Conservation (phyloP, 2,113 vertebrate genomes). For the Microcebus murinus region DNA sequence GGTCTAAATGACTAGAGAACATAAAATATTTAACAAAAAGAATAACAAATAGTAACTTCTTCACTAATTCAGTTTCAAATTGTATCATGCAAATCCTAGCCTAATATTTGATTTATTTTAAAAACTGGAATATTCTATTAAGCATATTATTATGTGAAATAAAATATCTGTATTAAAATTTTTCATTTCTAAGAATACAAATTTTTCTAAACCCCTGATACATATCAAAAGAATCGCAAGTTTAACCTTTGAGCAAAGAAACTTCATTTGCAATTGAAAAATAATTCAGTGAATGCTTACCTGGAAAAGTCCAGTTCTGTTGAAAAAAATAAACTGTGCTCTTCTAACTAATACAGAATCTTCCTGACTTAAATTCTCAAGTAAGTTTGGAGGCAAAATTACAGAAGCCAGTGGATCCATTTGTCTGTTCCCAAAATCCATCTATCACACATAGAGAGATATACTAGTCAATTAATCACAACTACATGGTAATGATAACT, state of each 20-base stretch:
- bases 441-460: slow-evolving; percentile 83
- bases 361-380: slow-evolving; percentile 86
- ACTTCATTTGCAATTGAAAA: not conserved
- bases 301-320: slow-evolving; percentile 94
- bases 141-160: not conserved
- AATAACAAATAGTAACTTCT: slow-evolving; percentile 31
- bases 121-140: slow-evolving; percentile 8
- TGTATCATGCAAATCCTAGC: not conserved
- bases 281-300: slow-evolving; percentile 77
- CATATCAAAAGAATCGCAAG: not conserved
- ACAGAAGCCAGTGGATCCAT: slow-evolving; percentile 89
- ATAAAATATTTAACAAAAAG: slow-evolving; percentile 45
- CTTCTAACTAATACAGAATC: slow-evolving; percentile 87
- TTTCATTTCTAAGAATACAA: slow-evolving; percentile 35
- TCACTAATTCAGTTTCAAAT: slow-evolving; percentile 44
- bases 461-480: not conserved
- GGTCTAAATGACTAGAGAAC: not conserved
- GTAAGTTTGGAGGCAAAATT: slow-evolving; percentile 90
- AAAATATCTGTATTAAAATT: not conserved
- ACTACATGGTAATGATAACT: not conserved
- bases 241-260: not conserved
- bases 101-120: slow-evolving; percentile 31
- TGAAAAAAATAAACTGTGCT: slow-evolving; percentile 97
- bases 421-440: slow-evolving; percentile 89
- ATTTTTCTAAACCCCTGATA: not conserved